Percentiles rank a stretch among this genome's conserved stretches.
phyloP scores from a whole-genome alignment of 1,140 invertebrate species.

The Marisa cornuarietis region DNA sequence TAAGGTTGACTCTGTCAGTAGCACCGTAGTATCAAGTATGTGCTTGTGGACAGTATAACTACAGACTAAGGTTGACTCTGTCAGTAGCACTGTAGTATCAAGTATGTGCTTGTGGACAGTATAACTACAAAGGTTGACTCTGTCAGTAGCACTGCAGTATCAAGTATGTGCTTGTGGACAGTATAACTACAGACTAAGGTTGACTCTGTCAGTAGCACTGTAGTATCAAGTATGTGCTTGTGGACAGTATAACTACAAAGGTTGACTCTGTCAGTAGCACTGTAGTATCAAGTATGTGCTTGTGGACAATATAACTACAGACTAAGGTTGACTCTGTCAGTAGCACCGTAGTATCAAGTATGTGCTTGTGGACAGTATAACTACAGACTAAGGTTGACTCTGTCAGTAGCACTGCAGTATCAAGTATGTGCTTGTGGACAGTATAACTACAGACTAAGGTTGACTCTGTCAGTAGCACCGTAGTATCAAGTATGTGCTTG shows the following conservation, averaged over 20 bases:
- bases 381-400: neutral
- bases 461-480: neutral
- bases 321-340: neutral
- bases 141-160: no score
- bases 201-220: neutral
- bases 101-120: neutral
- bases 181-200: no score
- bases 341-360: no score
- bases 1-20: neutral
- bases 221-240: neutral
- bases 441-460: no score
- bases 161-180: neutral
- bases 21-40: no score
- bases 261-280: neutral
- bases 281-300: neutral
- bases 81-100: no score
- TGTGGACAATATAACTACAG: no score
- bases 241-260: no score
- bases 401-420: no score
- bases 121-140: neutral
- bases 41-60: neutral
- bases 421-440: neutral
- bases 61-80: neutral
- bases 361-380: neutral
- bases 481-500: neutral